Evolutionary conservation across 2,797 vertebrate genomes (phyloP).

Genomic region (Psittacula echo): DNA sequence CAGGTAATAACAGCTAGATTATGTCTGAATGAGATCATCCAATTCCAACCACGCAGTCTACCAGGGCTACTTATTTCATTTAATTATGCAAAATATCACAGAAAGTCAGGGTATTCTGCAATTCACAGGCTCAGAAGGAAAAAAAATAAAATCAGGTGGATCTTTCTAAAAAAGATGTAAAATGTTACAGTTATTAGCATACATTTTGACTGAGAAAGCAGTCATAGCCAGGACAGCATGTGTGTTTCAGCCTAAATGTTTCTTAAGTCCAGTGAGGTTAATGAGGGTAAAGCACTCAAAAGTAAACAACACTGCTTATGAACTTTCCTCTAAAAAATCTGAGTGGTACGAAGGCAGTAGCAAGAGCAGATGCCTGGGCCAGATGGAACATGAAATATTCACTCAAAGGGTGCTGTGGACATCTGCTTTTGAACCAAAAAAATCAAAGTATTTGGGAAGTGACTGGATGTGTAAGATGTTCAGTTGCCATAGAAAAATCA

Average conservation of each 20-base stretch:
- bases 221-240: background rate
- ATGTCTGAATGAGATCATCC: background rate
- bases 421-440: background rate
- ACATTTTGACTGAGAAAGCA: background rate
- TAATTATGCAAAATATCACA: background rate
- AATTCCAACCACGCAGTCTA: background rate
- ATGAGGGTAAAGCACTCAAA: background rate
- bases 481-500: conserved; percentile 20
- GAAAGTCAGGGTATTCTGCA: background rate
- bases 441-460: background rate
- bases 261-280: background rate
- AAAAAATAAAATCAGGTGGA: background rate
- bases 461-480: background rate
- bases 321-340: background rate
- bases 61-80: background rate
- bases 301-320: background rate
- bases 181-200: background rate
- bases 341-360: background rate
- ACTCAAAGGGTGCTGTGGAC: background rate
- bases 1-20: background rate
- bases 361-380: background rate
- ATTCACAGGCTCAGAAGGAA: background rate
- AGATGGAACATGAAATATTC: background rate
- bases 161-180: background rate
- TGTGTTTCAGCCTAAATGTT: background rate